Base-by-base conservation (phyloP, 2,888 invertebrate genomes). In the Drymonia ruficornis region DNA sequence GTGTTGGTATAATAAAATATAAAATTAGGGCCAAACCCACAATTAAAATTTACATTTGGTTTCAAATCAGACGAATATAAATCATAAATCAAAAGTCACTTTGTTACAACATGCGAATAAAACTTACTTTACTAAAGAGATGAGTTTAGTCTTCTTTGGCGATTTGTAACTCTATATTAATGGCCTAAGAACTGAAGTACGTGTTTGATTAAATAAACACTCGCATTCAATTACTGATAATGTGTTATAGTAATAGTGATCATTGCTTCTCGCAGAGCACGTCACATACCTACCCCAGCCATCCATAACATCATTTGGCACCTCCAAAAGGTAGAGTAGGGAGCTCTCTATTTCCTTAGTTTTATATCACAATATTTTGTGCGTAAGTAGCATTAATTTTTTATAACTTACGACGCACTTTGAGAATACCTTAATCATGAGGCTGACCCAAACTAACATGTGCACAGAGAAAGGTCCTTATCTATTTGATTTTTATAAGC, bases 321-420 rank as follows among this genome's bases (percentile, higher is more conserved):
- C 16, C 1, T 40, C 8, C 40, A 16, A 16, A 40, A 16, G 16
- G 9, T 15, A 16, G 15, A 40, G 16, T 16, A 40, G 38, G 11
- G 38, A 15, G 13, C 19, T 19, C 19, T 19, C 15, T 13, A 43
- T 43, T 43, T 43, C 15, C 43, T 43, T 43, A 43, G 43, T 19
- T 43, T 43, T 43, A 43, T 43, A 43, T 43, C 43, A 43, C 43
- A 42, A 42, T 16, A 19, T 43, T 43, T 43, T 12, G 0, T 42
- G 16, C 8, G n/a, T 19, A n/a, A n/a, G 43, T 19, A 19, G 19
- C 19, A 12, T 13, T 6, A 19, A 19, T 4, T 43, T 19, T 19
- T 12, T 3, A 2, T 2, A 19, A 43, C 16, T 7, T 40, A n/a
- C 16, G 40, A 40, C 15, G 40, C 16, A 16, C 16, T 16, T 16